Conservation (phyloP, 1,140 invertebrate species). For the Danaus plexippus region DNA sequence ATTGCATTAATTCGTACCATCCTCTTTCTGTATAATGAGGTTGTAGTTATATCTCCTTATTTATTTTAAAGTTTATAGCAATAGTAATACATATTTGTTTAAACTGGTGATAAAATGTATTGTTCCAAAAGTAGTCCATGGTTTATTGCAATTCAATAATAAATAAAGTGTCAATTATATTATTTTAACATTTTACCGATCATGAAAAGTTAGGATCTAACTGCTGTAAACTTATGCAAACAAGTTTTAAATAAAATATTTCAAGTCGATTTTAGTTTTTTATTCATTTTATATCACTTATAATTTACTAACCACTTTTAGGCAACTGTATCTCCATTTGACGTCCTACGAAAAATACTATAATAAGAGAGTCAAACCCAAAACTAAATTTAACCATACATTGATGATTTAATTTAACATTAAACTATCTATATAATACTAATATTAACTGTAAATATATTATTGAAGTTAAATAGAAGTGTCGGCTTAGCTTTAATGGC, state of each 20-base stretch:
- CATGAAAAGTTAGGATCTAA: conserved; percentile 47
- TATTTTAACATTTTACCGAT: conserved; percentile 50
- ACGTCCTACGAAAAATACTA: too few species aligned
- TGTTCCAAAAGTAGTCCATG: conserved; percentile 35
- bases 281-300: too few species aligned
- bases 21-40: conserved; percentile 53
- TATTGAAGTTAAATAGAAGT: too few species aligned
- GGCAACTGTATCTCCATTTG: too few species aligned
- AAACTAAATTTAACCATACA: too few species aligned
- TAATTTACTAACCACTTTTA: too few species aligned
- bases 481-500: too few species aligned
- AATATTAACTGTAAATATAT: too few species aligned
- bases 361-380: too few species aligned
- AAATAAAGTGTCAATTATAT: conserved; percentile 38
- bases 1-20: conserved; percentile 65
- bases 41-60: conserved; percentile 67
- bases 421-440: too few species aligned
- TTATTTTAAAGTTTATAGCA: conserved; percentile 65
- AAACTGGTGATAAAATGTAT: conserved; percentile 43
- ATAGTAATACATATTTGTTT: conserved; percentile 54
- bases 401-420: too few species aligned
- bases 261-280: conserved; percentile 31
- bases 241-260: conserved; percentile 66
- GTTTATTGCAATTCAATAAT: conserved; percentile 31
- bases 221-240: conserved; percentile 57